A percentile compares a stretch with the other conserved stretches of the same genome.
phyloP scores from a whole-genome alignment of 2,113 vertebrate species.

The Grammomys surdaster region DNA sequence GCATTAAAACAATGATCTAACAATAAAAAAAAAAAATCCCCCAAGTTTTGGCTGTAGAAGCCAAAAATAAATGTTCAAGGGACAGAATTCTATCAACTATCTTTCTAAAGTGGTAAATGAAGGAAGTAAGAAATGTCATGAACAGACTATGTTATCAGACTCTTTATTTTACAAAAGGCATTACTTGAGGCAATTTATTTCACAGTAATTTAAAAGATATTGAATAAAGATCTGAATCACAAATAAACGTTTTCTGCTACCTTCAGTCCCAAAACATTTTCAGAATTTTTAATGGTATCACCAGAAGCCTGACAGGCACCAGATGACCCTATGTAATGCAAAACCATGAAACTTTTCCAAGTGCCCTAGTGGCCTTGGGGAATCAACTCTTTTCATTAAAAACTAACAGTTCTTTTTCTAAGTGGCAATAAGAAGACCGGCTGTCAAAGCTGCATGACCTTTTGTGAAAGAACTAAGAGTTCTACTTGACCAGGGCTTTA shows the following conservation, averaged over 20 bases:
- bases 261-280: slow-evolving; percentile 56
- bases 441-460: slow-evolving; percentile 61
- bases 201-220: slow-evolving; percentile 66
- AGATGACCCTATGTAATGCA: slow-evolving; percentile 23
- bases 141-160: slow-evolving; percentile 55
- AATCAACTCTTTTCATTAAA: slow-evolving; percentile 68
- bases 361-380: not conserved
- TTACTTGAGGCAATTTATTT: slow-evolving; percentile 59
- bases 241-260: slow-evolving; percentile 48
- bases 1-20: slow-evolving; percentile 55
- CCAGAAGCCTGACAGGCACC: slow-evolving; percentile 28
- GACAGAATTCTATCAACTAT: slow-evolving; percentile 47
- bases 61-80: slow-evolving; percentile 30
- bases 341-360: not conserved
- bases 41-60: slow-evolving; percentile 18
- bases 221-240: slow-evolving; percentile 64
- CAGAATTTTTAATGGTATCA: slow-evolving; percentile 59
- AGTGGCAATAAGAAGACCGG: slow-evolving; percentile 46
- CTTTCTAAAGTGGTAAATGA: slow-evolving; percentile 39
- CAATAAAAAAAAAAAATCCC: not conserved
- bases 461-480: slow-evolving; percentile 58
- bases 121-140: slow-evolving; percentile 59
- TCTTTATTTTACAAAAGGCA: slow-evolving; percentile 50
- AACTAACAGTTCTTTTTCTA: slow-evolving; percentile 61
- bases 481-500: slow-evolving; percentile 63